Conservation (phyloP, 2,888 invertebrate genomes). For the Lypha dubia region DNA sequence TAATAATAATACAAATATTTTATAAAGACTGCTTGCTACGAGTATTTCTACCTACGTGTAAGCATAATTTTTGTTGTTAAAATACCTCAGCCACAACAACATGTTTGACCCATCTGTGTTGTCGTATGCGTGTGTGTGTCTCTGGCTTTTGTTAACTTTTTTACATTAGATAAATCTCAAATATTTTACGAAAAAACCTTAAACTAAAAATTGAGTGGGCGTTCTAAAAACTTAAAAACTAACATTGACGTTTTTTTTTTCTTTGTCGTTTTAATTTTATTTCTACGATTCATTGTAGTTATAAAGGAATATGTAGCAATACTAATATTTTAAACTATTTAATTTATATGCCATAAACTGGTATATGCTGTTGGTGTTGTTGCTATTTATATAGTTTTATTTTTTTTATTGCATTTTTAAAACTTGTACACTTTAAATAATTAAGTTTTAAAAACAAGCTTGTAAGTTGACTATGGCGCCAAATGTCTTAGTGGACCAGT, state of each 20-base stretch:
- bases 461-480: slow-evolving; percentile 49
- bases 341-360: slow-evolving; percentile 57
- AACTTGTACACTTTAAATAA: slow-evolving; percentile 56
- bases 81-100: slow-evolving; percentile 34
- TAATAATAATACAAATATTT: slow-evolving; percentile 33
- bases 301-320: slow-evolving; percentile 44
- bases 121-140: not conserved
- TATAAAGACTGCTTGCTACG: slow-evolving; percentile 37
- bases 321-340: slow-evolving; percentile 41
- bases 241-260: slow-evolving; percentile 44
- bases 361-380: no score
- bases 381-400: slow-evolving; percentile 18
- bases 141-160: slow-evolving; percentile 6
- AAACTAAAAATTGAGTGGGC: slow-evolving; percentile 64
- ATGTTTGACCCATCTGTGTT: slow-evolving; percentile 39
- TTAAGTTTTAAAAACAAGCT: slow-evolving; percentile 46
- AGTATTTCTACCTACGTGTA: slow-evolving; percentile 38
- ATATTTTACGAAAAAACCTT: slow-evolving; percentile 42
- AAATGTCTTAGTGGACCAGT: slow-evolving; percentile 46
- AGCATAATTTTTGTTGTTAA: slow-evolving; percentile 24
- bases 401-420: slow-evolving; percentile 6
- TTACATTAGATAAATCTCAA: slow-evolving; percentile 37
- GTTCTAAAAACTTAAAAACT: slow-evolving; percentile 50
- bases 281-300: slow-evolving; percentile 15
- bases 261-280: not conserved